Evolutionary conservation across 2,113 vertebrate genomes (phyloP).

Genomic region (Nanger granti): DNA sequence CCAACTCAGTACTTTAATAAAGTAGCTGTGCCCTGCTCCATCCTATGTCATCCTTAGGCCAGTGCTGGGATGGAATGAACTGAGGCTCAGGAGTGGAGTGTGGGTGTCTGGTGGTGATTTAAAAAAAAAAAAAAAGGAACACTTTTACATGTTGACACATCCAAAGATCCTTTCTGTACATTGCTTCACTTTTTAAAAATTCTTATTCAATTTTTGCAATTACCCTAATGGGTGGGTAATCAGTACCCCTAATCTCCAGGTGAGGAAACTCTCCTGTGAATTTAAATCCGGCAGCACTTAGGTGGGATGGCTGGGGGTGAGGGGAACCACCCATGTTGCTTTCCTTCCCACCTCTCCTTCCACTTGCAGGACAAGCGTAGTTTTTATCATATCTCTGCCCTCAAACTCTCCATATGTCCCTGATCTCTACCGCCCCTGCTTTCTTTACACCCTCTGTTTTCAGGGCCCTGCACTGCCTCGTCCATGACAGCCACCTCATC

Average conservation of each 20-base stretch:
- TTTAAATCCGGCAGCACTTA: not conserved
- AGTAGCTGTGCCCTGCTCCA: not conserved
- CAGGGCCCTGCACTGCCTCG: not conserved
- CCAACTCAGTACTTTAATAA: not conserved
- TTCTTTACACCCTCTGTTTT: not conserved
- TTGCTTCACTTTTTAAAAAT: not conserved
- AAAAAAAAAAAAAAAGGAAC: not conserved
- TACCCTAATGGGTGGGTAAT: not conserved
- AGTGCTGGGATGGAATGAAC: not conserved
- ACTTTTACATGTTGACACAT: not conserved
- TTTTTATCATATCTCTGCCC: not conserved
- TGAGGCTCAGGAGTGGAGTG: not conserved
- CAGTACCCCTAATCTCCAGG: not conserved
- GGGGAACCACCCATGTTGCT: not conserved
- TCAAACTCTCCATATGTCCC: not conserved
- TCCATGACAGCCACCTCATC: not conserved
- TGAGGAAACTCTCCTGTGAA: not conserved
- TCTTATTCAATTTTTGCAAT: not conserved
- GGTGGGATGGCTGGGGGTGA: not conserved
- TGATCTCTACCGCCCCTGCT: accelerated
- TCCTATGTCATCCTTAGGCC: not conserved
- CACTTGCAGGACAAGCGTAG: not conserved
- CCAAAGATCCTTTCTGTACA: not conserved
- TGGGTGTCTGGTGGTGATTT: not conserved
- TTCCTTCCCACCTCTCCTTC: not conserved